Evolutionary conservation across 2,888 invertebrate species (phyloP), one percentile per base, ranked within the genome.

Genomic region (Axea sp.): DNA sequence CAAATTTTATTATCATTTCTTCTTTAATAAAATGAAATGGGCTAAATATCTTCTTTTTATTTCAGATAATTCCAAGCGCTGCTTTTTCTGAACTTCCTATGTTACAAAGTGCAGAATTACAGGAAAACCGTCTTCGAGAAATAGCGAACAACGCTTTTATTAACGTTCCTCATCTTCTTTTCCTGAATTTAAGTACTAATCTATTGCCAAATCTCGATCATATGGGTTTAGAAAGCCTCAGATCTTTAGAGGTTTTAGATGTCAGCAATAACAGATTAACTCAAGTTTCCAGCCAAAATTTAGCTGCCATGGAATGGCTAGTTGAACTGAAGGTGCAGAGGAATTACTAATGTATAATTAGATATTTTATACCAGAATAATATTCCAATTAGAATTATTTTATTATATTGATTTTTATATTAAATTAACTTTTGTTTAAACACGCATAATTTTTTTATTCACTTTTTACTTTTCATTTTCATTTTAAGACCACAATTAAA

Each of bases 141-240:
- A 92, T 95, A 74, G 92, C 94, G 0, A 89, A 90, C 17, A 91
- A 92, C 77, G 94, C 95, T 1, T 96, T 96, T 84, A 91, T 93
- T 75, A 92, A 93, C 79, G 91, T 95, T 12, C 94, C 94, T 0
- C 92, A 94, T 43, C 89, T 96, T 55, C 91, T 95, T 60, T 93
- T 95, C 85, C 89, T 96, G 45, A 96, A 96, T 88, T 88, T 96
- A 73, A 96, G 96, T 78, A 91, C 93, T 81, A 96, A 96, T 88
- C 92, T 94, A 77, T 89, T 97, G 62, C 90, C 90, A 2, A 92
- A 90, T 51, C 88, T 96, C 81, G 94, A 95, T 71, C 92, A 93
- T 78, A 92, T 93, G 24, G 95, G 95, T 0, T 87, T 96, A 55
- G 90, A 91, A 30, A 92, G 92, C 77, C 88, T 96, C 68, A 90